phyloP scores from a whole-genome alignment of 2,888 invertebrate genomes.

The Napeogenes inachia region DNA sequence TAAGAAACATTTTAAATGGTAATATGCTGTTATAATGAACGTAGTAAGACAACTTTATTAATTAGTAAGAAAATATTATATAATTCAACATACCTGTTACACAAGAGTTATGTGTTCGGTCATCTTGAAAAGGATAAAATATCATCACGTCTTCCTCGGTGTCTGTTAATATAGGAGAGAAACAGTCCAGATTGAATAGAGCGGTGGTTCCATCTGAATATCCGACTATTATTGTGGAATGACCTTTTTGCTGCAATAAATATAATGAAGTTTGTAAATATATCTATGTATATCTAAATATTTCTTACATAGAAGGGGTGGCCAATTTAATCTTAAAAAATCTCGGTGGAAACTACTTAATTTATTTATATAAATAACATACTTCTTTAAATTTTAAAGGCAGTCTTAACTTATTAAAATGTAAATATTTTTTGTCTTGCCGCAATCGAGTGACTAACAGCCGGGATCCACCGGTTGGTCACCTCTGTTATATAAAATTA shows the following conservation, averaged over 20 bases:
- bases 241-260: conserved; percentile 64
- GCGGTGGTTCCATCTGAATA: conserved; percentile 82
- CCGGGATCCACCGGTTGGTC: too few species aligned
- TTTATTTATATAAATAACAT: too few species aligned
- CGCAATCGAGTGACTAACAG: too few species aligned
- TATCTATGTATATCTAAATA: conserved; percentile 1
- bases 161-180: conserved; percentile 69
- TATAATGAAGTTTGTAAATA: conserved; percentile 3
- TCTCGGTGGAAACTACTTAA: too few species aligned
- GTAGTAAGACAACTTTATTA: too few species aligned
- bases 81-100: conserved; percentile 71
- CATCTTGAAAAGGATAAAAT: conserved; percentile 77
- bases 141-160: conserved; percentile 56
- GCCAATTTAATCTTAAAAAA: too few species aligned
- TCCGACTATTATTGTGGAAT: conserved; percentile 79
- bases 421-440: too few species aligned
- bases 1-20: too few species aligned
- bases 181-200: conserved; percentile 77
- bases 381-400: too few species aligned
- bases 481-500: not conserved
- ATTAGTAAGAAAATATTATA: too few species aligned
- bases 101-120: conserved; percentile 76
- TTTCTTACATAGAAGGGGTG: not conserved
- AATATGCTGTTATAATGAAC: too few species aligned
- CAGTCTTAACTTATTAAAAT: too few species aligned